Percentiles rank a stretch among this genome's conserved stretches.
These are phyloP conservation scores for Myiagra hebetior DNA, from an alignment of 2,113 vertebrate species.

Conservation along the genomic window DNA sequence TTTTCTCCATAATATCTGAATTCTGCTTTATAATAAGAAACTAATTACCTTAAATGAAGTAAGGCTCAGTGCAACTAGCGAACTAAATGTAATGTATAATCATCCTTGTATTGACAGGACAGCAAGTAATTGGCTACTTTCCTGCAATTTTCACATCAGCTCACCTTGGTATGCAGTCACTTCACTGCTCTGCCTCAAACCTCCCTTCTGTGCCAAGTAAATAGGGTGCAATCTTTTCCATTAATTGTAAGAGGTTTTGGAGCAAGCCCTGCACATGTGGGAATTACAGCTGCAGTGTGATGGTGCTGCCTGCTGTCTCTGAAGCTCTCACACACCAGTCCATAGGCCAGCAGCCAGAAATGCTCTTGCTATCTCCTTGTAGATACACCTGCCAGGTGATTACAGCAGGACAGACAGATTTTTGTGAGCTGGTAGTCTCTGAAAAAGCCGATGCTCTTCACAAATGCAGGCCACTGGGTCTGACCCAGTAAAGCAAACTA, in stretches of 20 bases:
- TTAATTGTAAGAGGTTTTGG: slow-evolving; percentile 1
- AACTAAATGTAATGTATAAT: not conserved
- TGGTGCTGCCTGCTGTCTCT: not conserved
- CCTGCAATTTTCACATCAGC: slow-evolving; percentile 1
- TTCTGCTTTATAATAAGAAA: not conserved
- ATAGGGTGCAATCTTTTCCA: not conserved
- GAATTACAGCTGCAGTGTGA: not conserved
- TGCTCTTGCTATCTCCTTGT: not conserved
- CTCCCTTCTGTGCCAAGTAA: not conserved
- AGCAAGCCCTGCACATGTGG: not conserved
- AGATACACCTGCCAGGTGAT: not conserved
- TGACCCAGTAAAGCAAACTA: not conserved
- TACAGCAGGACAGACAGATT: not conserved
- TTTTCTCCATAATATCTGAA: slow-evolving; percentile 3
- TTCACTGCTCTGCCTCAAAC: not conserved
- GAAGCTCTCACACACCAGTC: not conserved
- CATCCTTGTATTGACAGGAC: not conserved
- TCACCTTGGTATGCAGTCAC: not conserved
- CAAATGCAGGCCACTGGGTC: not conserved
- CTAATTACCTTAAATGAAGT: slow-evolving; percentile 10
- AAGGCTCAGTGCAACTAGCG: not conserved
- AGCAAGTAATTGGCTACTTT: not conserved
- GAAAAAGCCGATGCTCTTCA: not conserved
- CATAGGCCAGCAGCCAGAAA: not conserved
- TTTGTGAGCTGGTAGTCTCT: not conserved